Conservation (phyloP, 2,888 invertebrate genomes). For the Eulithis testata region DNA sequence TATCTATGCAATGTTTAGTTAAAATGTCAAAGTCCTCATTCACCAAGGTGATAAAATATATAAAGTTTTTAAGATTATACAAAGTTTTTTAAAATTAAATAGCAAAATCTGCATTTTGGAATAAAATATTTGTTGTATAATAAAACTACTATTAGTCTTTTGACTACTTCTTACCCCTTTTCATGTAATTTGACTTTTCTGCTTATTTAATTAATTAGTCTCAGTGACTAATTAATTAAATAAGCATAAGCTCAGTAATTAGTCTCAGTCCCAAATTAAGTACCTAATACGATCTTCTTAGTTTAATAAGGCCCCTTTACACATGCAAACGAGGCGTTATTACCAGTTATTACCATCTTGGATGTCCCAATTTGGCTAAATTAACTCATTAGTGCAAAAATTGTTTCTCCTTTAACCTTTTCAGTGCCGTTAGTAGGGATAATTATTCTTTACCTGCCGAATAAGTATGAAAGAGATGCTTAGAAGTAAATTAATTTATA, state of each 20-base stretch:
- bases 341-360: constrained; percentile 43
- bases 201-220: background rate
- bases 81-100: too few species aligned
- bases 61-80: too few species aligned
- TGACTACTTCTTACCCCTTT: too few species aligned
- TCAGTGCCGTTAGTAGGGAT: constrained; percentile 13
- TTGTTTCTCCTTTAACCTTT: constrained; percentile 37
- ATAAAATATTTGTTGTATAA: too few species aligned
- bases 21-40: too few species aligned
- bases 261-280: constrained; percentile 25
- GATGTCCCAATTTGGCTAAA: constrained; percentile 57
- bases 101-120: too few species aligned
- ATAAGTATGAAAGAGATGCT: constrained; percentile 9
- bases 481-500: background rate
- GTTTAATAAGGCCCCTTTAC: constrained; percentile 45
- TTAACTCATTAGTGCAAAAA: constrained; percentile 62
- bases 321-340: constrained; percentile 52
- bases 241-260: too few species aligned
- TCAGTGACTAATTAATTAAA: constrained; percentile 27
- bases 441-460: constrained; percentile 18
- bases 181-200: background rate
- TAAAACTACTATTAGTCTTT: too few species aligned
- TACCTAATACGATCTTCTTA: constrained; percentile 43
- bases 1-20: too few species aligned
- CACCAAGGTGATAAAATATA: too few species aligned